Percentiles rank a stretch among this genome's conserved stretches.
These are phyloP conservation scores for Antitype chi DNA, from an alignment of 2,888 invertebrate genomes.

Conservation along the genomic window DNA sequence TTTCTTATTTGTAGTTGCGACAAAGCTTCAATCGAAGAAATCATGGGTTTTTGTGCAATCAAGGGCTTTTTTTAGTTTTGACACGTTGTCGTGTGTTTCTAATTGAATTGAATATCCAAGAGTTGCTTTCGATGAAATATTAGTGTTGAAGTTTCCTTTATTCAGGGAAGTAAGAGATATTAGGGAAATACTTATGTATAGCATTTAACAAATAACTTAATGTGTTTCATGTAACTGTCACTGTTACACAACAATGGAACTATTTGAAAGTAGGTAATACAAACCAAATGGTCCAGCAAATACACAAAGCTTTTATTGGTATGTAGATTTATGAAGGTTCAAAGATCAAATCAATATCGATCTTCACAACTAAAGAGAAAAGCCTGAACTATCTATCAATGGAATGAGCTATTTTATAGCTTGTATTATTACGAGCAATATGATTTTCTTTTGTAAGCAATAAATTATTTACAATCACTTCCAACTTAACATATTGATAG, in stretches of 20 bases:
- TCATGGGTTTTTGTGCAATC: constrained; percentile 14
- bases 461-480: constrained; percentile 68
- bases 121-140: neutral
- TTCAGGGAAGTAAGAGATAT: neutral
- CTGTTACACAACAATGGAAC: constrained; percentile 12
- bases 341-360: constrained; percentile 53
- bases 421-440: constrained; percentile 52
- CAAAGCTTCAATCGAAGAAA: constrained; percentile 38
- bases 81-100: neutral
- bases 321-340: constrained; percentile 26
- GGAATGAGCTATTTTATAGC: constrained; percentile 45
- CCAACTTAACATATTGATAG: constrained; percentile 67
- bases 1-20: constrained; percentile 36
- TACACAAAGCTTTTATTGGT: constrained; percentile 23
- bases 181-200: neutral
- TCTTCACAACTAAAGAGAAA: constrained; percentile 37
- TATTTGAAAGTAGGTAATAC: constrained; percentile 1
- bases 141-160: too few relatives aligned
- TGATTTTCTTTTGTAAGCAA: constrained; percentile 62
- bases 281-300: constrained; percentile 28
- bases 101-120: neutral
- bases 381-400: constrained; percentile 45
- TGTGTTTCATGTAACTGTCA: constrained; percentile 13
- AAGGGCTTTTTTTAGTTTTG: constrained; percentile 15
- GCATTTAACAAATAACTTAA: neutral